Conservation (phyloP, 2,888 invertebrate genomes). For the Pyrgus malvae region DNA sequence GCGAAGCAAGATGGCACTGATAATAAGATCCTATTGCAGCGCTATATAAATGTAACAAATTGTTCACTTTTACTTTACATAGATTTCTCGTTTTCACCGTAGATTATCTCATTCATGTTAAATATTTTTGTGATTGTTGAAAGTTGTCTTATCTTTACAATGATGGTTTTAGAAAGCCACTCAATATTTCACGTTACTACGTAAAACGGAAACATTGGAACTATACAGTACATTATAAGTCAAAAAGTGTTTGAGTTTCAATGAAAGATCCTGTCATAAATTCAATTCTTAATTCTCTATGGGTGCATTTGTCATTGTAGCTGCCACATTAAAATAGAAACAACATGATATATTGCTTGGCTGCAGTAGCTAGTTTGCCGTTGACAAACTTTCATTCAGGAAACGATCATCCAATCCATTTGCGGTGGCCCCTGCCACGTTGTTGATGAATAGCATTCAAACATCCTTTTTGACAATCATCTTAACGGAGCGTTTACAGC, state of each 20-base stretch:
- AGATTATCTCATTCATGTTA: background rate
- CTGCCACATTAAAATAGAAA: conserved; percentile 26
- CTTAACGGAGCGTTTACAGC: background rate
- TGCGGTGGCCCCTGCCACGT: conserved; percentile 19
- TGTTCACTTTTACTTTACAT: conserved; percentile 20
- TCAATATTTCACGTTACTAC: too few species aligned
- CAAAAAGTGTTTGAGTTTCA: conserved; percentile 10
- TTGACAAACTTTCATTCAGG: conserved; percentile 29
- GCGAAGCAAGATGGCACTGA: conserved; percentile 9
- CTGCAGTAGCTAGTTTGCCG: conserved; percentile 20
- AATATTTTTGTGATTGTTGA: background rate
- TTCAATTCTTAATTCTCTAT: conserved; percentile 19
- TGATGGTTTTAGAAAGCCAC: too few species aligned
- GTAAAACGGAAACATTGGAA: background rate
- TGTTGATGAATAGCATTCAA: conserved; percentile 16
- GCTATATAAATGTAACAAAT: conserved; percentile 15
- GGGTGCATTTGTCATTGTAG: conserved; percentile 25
- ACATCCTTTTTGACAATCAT: conserved; percentile 7
- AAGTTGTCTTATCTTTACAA: background rate
- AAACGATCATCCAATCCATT: conserved; percentile 27
- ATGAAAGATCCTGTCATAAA: conserved; percentile 19
- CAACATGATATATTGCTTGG: conserved; percentile 24
- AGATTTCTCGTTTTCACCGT: conserved; percentile 2
- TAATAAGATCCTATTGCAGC: conserved; percentile 14
- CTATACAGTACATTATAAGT: too few species aligned